Evolutionary conservation across 2,113 vertebrate genomes (phyloP), one percentile per base, ranked within the genome.

Genomic region (Numida meleagris): DNA sequence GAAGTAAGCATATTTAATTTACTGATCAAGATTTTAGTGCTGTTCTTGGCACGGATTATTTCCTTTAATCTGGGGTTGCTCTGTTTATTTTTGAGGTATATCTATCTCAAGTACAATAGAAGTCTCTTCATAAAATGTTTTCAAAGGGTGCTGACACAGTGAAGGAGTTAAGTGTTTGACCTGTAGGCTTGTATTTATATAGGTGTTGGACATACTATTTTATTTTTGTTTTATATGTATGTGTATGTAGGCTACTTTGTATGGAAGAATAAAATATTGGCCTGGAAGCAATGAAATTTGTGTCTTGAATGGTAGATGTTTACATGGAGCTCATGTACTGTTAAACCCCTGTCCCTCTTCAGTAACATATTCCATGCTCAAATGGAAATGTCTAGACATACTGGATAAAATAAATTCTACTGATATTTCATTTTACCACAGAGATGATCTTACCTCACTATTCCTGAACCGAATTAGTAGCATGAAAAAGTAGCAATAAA

Each of bases 21-120:
- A 94, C 83, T 90, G 93, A 96, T 95, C 96, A 95, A 95, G 91
- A 94, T 88, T 95, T 86, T 94, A 96, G 92, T 95, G 92, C 91
- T 96, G 76, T 93, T 96, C 53, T 97, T 97, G 94, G 92, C 95
- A 95, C 36, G 27, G 51, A 90, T 42, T 78, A 43, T 91, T 94
- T 95, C 88, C 96, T 95, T 96, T 97, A 92, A 97, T 95, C 93
- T 95, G 88, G 73, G 93, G 76, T 80, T 95, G 51, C 84, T 95
- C 75, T 96, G 93, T 95, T 97, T 95, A 88, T 91, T 94, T 85
- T 95, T 88, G 73, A 95, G 77, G 91, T 80, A 90, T 68, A 88
- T 95, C 86, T 95, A 76, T 95, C 89, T 97, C 48, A 58, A 90
- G 43, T 88, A 95, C 93, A 92, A 90, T 93, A 90, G 92, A 88